Evolutionary conservation across 1,140 invertebrate species (phyloP), one percentile per base, ranked within the genome.

Genomic region (Piezodorus guildinii): DNA sequence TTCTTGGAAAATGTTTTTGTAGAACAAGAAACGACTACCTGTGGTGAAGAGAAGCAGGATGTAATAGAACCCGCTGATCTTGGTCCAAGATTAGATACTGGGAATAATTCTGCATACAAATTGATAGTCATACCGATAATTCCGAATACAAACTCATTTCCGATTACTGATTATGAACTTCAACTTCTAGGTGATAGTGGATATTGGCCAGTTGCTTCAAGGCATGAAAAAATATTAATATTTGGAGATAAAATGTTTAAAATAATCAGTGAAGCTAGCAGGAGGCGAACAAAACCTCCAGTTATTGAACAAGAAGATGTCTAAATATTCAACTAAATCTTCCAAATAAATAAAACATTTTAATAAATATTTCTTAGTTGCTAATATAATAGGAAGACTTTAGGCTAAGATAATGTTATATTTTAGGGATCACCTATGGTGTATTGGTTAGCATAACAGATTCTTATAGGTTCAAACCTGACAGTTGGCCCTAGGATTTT

Each of bases 211-310:
- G 30, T 63, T 14, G 62, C n/a, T 27, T 19, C 34, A 25, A 21
- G 21, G 2, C 4, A 4, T 17, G 44, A 63, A 16, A 46, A 21
- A 10, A 62, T 43, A 16, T 30, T 58, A 16, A 44, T 66, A 52
- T 12, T 45, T 16, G 59, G 67, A 30, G 65, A 58, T n/a, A 51
- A 62, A 27, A 62, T 60, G 15, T 39, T 62, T 10, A 44, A 64
- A 14, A 14, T 62, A 19, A 17, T 68, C 16, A 62, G 64, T 17
- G 45, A 51, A 62, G 61, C 62, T 21, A 52, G 64, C 34, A 30
- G 56, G 17, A 60, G 44, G 17, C 52, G 25, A 15, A 65, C 44
- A 6, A 45, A 62, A 61, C 54, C 45, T 49, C 60, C 58, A 39
- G 34, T 39, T 39, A 39, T 39, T 39, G 34, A 39, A 10, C 12